Base-by-base conservation (phyloP, 2,113 vertebrate species). In the Mungos mungo region DNA sequence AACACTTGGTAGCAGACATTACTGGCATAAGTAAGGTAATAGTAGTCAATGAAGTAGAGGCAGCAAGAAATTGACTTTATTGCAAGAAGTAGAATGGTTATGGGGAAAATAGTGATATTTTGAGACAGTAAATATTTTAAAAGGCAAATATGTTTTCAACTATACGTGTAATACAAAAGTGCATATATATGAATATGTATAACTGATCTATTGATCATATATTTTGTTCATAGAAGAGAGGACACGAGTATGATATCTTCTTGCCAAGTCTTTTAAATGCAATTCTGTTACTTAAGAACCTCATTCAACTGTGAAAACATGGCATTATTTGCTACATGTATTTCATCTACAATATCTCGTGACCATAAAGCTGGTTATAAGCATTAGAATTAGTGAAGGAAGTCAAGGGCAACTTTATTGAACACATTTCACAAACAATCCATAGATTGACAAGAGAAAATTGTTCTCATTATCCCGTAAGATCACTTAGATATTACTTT, bases 391-490 rank as follows among this genome's bases (percentile, higher is more conserved):
- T 77, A 91, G 45, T 47, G 11, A 52, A 2, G 41, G 35, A 66
- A 87, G n/a, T 93, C 74, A 93, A 81, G 52, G 86, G 68, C 35
- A 66, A 88, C 65, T 85, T 96, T 93, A 92, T 11, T 93, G 72
- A 69, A 68, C 47, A 82, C 54, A 91, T 72, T 93, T 93, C 54
- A 88, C 68, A 93, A 82, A 72, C 69, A 93, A 41, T 93, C 31
- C 14, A 52, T 80, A 85, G 63, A 95, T 3, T 66, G 69, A 60
- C 90, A 88, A 84, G 35, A 89, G 19, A 94, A 88, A 35, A 86
- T 81, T 66, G 11, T 72, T 92, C 52, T 82, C 66, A 76, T 87
- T 92, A 88, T 45, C 80, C 38, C 25, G 1, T 57, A 89, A 68
- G 50, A 86, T 65, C 25, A 41, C 18, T 90, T 81, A 63, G 31